Base-by-base conservation (phyloP, 2,113 vertebrate species). In the Stigmatopora nigra region DNA sequence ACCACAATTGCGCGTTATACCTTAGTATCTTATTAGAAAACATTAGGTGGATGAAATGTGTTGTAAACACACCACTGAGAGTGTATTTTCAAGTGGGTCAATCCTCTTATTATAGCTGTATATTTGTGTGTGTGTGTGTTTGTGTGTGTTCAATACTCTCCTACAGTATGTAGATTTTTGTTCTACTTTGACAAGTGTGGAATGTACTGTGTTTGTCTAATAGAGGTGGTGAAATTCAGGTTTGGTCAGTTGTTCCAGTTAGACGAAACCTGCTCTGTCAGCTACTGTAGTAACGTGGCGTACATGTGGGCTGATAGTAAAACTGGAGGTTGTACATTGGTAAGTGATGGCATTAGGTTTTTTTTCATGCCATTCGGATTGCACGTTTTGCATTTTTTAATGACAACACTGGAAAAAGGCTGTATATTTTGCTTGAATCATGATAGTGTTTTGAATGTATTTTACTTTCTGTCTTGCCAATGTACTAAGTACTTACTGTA, bases 231-330 rank as follows among this genome's bases (percentile, higher is more conserved):
- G 71, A 57, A 65, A 79, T 79, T 87, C 89, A 81, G 81, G 90
- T 90, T 85, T 69, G 84, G 77, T 78, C 61, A 77, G 89, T 89
- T 90, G 70, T 76, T 81, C 83, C 78, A 71, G 84, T 93, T 87
- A 91, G 69, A 70, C 84, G 62, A 94, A 94, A 86, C 87, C 70
- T 61, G 47, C 75, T 75, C 60, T 52, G 46, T 74, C 41, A 57
- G 45, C 59, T 73, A 62, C 68, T 61, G 63, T 35, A 68, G 59
- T 82, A 81, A 82, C 73, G 73, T 70, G 49, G 60, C 38, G 58
- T 38, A 62, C 71, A 64, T 38, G 14, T 81, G 72, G 73, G 72
- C 77, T 80, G 59, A 7, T 47, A 35, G 67, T 61, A 12, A 13
- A 59, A 46, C 41, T n/a, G 68, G 78, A 64, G 51, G 70, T 70